Base-by-base conservation (phyloP, 2,888 invertebrate species). In the Anthoptus insignis region DNA sequence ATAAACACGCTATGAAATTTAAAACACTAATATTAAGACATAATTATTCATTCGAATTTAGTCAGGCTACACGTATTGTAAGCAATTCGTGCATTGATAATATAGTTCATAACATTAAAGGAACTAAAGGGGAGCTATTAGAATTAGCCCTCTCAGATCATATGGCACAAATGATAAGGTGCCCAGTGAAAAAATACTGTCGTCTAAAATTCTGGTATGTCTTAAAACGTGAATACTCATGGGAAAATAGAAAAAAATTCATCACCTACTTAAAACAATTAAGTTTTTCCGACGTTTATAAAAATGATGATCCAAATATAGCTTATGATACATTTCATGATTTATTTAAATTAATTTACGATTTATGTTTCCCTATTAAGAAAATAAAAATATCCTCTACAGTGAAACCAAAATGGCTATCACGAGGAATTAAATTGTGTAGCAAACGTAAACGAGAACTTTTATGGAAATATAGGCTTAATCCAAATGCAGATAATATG, bases 71-170 rank as follows among this genome's bases (percentile, higher is more conserved):
- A 29, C 29, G 29, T 8, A n/a, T 4, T 13, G 14, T 47, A 9
- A 22, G 22, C 11, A 21, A 22, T 1, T 13, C 47, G 0, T 49
- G 49, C 24, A 24, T 24, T 1, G 49, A 49, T 19, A 49, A 49
- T 6, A 24, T 49, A 3, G 2, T 14, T 3, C 49, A 49, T 27
- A n/a, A 49, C 7, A 24, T 49, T 3, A 49, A 3, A 22, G 21
- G 47, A 2, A 5, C 11, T 22, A 21, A 47, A 21, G 7, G 47
- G 11, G 16, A 29, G 19, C 8, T 58, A 11, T 8, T 27, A 1
- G 58, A 58, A 13, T 6, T 58, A 11, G 45, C 37, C 1, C 29
- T 58, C 1, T 58, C 58, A 32, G 58, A 58, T 16, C 58, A 47
- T 29, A 58, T 32, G 13, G 42, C 58, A 8, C 58, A 42, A 32